These are phyloP conservation scores for Gastrophryne carolinensis DNA, from an alignment of 2,797 vertebrate species.

Conservation along the genomic window DNA sequence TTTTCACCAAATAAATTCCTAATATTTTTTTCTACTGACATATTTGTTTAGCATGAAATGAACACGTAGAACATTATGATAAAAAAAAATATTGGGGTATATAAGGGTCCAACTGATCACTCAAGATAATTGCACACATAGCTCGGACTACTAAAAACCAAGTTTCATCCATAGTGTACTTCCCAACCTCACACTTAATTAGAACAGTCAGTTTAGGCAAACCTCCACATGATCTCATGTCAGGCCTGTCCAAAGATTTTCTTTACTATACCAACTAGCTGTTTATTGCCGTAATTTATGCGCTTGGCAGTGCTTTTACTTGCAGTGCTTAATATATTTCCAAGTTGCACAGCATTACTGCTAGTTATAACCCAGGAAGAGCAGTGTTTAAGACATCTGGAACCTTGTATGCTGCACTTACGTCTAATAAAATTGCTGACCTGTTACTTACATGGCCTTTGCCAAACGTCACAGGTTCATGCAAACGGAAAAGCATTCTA, in stretches of 20 bases:
- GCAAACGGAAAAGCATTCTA: neutral
- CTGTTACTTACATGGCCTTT: neutral
- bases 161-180: no score
- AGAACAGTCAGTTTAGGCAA: neutral
- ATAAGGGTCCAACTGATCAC: no score
- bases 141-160: no score
- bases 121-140: no score
- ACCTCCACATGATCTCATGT: conserved; percentile 19
- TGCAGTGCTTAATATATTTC: neutral
- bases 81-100: no score
- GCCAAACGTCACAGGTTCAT: conserved; percentile 3
- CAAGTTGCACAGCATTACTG: neutral
- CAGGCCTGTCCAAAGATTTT: neutral
- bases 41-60: no score
- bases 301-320: neutral
- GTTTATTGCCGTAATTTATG: neutral
- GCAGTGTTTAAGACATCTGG: neutral
- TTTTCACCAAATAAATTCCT: no score
- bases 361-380: neutral
- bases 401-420: neutral
- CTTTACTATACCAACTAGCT: neutral
- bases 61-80: no score
- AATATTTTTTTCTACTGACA: no score
- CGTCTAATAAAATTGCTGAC: neutral
- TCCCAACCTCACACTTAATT: conserved; percentile 14